phyloP scores from a whole-genome alignment of 2,797 vertebrate species.

The Chelon auratus region DNA sequence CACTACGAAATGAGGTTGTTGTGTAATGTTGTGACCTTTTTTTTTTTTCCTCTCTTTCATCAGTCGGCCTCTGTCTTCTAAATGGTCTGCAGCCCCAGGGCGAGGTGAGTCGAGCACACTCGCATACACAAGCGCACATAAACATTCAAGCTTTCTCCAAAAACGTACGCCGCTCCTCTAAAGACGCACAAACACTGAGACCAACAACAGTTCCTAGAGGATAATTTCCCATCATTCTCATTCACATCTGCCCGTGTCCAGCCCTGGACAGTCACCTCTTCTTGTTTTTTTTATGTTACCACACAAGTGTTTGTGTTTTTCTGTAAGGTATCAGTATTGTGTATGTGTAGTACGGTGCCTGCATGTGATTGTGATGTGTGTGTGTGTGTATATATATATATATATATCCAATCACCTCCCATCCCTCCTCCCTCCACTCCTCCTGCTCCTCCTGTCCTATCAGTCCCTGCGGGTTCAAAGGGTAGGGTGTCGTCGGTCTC shows the following conservation, averaged over 20 bases:
- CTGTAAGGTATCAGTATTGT: constrained; percentile 59
- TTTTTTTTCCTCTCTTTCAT: constrained; percentile 14
- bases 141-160: constrained; percentile 1
- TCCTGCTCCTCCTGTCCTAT: constrained; percentile 48
- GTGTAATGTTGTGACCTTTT: constrained; percentile 53
- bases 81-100: constrained; percentile 92
- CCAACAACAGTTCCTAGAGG: constrained; percentile 38
- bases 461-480: constrained; percentile 88
- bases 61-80: constrained; percentile 92
- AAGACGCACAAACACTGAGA: constrained; percentile 28
- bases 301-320: constrained; percentile 54
- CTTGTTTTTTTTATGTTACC: constrained; percentile 54
- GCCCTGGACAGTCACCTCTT: constrained; percentile 44
- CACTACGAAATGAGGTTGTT: too few species aligned
- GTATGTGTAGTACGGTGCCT: constrained; percentile 57
- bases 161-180: constrained; percentile 27
- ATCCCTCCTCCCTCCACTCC: constrained; percentile 58
- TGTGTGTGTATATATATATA: neutral
- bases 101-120: constrained; percentile 85
- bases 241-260: constrained; percentile 60
- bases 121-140: constrained; percentile 12
- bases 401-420: constrained; percentile 74
- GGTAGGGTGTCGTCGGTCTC: constrained; percentile 83
- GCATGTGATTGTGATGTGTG: constrained; percentile 73
- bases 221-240: constrained; percentile 62